Percentiles rank a stretch among this genome's conserved stretches.
Conservation (phyloP, 2,113 vertebrate species). For the Leptobrachium leishanense region DNA sequence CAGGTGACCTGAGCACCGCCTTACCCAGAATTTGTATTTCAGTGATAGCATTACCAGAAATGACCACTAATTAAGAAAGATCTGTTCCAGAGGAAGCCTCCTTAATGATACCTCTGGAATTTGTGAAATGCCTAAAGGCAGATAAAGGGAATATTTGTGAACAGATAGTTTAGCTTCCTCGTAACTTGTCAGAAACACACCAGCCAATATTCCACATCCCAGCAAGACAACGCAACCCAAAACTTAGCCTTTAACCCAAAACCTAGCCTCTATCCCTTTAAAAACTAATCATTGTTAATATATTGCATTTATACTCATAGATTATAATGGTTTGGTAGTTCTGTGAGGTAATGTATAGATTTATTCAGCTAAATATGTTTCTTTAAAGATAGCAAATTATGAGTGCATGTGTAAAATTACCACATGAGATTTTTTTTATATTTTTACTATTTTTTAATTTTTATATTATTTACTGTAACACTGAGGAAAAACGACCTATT, state of each 20-base stretch:
- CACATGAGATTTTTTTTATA: no score
- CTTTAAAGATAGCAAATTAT: no score
- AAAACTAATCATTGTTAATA: no score
- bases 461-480: no score
- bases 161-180: conserved; percentile 21
- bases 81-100: neutral
- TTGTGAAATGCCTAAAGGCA: conserved; percentile 21
- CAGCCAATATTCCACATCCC: conserved; percentile 16
- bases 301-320: no score
- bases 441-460: no score
- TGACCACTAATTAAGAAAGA: conserved; percentile 1
- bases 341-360: no score
- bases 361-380: no score
- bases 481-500: no score
- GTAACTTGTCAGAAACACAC: conserved; percentile 35
- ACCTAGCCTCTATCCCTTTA: no score
- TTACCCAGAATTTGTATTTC: neutral
- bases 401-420: no score
- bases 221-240: conserved; percentile 14
- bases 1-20: neutral
- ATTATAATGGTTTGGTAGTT: no score
- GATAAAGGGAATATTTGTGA: conserved; percentile 32
- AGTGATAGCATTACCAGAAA: neutral
- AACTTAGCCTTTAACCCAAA: conserved; percentile 23
- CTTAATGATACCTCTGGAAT: conserved; percentile 25